Evolutionary conservation across 2,113 vertebrate species (phyloP).

Genomic region (Eupsittula cactorum): DNA sequence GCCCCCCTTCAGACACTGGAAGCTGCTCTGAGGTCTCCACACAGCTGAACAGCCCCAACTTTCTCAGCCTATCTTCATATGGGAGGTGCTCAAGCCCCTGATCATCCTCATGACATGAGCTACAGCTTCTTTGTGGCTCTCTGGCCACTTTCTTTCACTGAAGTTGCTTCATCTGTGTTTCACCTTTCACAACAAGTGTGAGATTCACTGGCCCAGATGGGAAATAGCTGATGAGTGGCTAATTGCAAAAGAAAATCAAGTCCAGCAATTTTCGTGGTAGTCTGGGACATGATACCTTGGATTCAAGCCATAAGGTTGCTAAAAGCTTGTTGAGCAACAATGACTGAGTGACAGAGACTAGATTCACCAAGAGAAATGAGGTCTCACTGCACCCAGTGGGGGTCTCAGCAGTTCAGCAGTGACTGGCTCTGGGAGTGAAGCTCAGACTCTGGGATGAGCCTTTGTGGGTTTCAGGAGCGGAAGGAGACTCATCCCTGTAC

Average conservation of each 20-base stretch:
- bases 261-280: background rate
- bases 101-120: background rate
- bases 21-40: background rate
- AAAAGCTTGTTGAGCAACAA: background rate
- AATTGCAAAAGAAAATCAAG: background rate
- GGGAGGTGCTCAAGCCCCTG: background rate
- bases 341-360: background rate
- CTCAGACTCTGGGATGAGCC: background rate
- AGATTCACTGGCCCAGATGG: background rate
- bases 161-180: background rate
- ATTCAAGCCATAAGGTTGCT: background rate
- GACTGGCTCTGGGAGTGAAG: background rate
- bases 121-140: background rate
- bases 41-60: background rate
- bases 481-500: slow-evolving; percentile 1
- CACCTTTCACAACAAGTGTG: background rate
- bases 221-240: background rate
- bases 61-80: background rate
- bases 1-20: background rate
- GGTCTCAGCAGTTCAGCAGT: background rate
- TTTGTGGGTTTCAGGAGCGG: background rate
- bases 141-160: background rate
- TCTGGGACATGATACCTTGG: background rate
- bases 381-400: background rate
- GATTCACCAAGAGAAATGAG: background rate